Evolutionary conservation across 2,888 invertebrate species (phyloP), one percentile per base, ranked within the genome.

Genomic region (Linnaemya tessellans): DNA sequence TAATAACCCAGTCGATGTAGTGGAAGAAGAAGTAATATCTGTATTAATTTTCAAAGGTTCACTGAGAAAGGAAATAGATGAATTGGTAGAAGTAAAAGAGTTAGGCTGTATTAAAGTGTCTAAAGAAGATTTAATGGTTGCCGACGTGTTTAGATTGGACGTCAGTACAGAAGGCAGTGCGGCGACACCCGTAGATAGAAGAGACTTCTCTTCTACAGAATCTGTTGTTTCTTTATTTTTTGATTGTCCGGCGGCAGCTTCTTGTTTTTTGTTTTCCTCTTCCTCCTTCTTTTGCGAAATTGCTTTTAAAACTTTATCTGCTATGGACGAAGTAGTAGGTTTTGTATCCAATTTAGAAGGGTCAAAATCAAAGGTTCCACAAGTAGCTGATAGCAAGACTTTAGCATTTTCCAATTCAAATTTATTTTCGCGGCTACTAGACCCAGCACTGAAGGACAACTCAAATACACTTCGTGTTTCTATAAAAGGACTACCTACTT

Each of bases 271-370:
- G 58, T 89, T 84, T 93, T 92, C 88, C 92, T 93, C 91, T 74
- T 92, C 90, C 93, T 94, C 87, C 93, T 94, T 90, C 93, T 94
- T 91, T 93, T 94, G 91, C 92, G 94, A 92, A 4, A 93, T 90
- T 8, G 94, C 95, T 89, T 94, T 94, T 0, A 95, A 92, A 4
- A 95, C 93, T 89, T 94, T 95, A 87, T 95, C 95, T 0, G 95
- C 95, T 88, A 95, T 95, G 84, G 95, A 95, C 0, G 94, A 94
- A 20, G 91, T 90, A 0, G 94, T 94, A n/a, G 91, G 90, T 70
- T 91, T 91, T 56, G 90, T 91, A 65, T 92, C 92, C 38, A 91
- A 89, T 79, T 92, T 92, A 0, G 91, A 90, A 0, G 91, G 90
- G 30, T 92, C 92, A 58, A 92, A 87, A 86, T 91, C 91, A n/a